Conservation (phyloP, 2,888 invertebrate species). For the Dexiosoma caninum region DNA sequence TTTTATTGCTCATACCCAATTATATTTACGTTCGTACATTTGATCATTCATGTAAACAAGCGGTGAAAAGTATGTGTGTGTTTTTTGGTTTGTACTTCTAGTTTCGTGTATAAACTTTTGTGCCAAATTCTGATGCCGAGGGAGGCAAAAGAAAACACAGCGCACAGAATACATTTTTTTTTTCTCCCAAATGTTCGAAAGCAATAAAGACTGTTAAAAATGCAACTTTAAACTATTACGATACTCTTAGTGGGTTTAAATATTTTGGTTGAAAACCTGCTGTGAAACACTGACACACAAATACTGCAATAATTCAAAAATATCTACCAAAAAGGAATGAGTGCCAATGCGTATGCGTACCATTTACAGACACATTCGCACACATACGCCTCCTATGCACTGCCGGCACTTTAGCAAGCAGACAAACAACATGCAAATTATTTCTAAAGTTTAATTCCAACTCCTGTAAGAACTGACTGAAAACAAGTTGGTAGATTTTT, state of each 20-base stretch:
- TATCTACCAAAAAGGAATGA: no score
- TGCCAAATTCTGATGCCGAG: background rate
- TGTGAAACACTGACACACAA: background rate
- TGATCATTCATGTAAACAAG: background rate
- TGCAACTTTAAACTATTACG: background rate
- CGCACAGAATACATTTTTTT: background rate
- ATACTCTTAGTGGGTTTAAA: background rate
- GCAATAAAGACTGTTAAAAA: background rate
- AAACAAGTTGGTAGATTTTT: background rate
- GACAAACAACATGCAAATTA: slow-evolving; percentile 3
- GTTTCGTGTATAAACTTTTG: background rate
- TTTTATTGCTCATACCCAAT: slow-evolving; percentile 45
- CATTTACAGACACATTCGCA: background rate
- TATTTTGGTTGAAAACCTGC: background rate
- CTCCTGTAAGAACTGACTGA: background rate
- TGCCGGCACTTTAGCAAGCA: no score
- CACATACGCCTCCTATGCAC: background rate
- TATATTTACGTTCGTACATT: background rate
- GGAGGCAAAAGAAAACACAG: background rate
- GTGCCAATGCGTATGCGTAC: slow-evolving; percentile 10
- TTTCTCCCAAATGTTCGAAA: background rate
- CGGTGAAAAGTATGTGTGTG: background rate
- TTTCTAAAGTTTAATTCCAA: slow-evolving; percentile 49
- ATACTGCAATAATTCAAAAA: no score
- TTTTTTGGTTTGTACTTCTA: background rate